Evolutionary conservation across 1,140 invertebrate species (phyloP), one percentile per base, ranked within the genome.

Genomic region (Papilio machaon): DNA sequence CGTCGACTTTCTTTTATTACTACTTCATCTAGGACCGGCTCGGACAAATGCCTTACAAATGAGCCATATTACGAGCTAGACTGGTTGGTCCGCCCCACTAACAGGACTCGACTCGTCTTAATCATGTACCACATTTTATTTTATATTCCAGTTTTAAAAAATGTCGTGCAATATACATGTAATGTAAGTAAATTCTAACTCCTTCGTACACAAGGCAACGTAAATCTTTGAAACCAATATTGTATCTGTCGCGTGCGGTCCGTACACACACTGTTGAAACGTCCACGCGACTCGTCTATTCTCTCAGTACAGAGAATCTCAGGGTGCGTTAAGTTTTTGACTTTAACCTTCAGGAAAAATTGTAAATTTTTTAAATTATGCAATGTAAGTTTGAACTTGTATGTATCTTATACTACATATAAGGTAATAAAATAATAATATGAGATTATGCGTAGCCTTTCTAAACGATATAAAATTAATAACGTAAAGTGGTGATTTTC

Each of bases 1-100:
- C 80, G 79, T 80, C 76, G 76, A 88, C 88, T 89, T 89, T 89
- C 88, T 82, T 86, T 88, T 88, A 87, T 85, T 85, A 81, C 82
- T 83, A n/a, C 74, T 23, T 52, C 74, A 52, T 76, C 46, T 76
- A 52, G 43, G 47, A 52, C 23, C 74, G 43, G 74, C 46, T 76
- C 15, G 73, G 11, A 23, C 46, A 52, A 76, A 76, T 52, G 74
- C 74, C 2, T 76, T 76, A 47, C 74, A 49, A 75, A 75, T 75
- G 73, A 75, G 73, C 73, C n/a, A 52, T 47, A 76, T 47, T 52
- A 47, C 74, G 74, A 52, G 9, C 46, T 64, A 74, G 49, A 74
- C 73, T 47, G 52, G 47, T 76, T 54, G 23, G 8, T 52, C 52
- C 46, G 74, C 74, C 74, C 43, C 47, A 52, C 74, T 49, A 76